A percentile compares a stretch with the other conserved stretches of the same genome.
Conservation (phyloP, 2,797 vertebrate genomes). For the Anabas testudineus region DNA sequence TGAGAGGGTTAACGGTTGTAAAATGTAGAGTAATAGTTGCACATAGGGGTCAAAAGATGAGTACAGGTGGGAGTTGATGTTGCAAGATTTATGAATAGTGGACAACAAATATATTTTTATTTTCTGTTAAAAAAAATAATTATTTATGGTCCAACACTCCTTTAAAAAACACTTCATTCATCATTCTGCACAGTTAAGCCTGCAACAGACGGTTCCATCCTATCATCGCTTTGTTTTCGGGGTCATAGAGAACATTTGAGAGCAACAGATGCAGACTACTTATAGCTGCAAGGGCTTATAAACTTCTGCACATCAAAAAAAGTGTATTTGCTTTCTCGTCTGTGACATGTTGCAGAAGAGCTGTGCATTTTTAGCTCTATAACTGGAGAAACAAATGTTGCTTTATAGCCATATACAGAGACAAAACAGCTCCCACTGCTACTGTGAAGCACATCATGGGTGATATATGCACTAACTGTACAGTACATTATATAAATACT, state of each 20-base stretch:
- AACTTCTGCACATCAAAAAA: constrained; percentile 51
- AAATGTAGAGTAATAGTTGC: constrained; percentile 26
- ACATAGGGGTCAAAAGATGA: constrained; percentile 15
- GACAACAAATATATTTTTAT: not conserved
- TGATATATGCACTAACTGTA: not conserved
- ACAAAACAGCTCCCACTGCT: constrained; percentile 14
- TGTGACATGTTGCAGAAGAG: constrained; percentile 41
- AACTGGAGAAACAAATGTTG: constrained; percentile 29
- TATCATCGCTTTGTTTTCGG: constrained; percentile 27
- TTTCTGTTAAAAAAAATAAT: not conserved
- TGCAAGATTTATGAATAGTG: constrained; percentile 11
- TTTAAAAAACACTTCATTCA: not conserved
- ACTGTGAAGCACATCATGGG: constrained; percentile 9
- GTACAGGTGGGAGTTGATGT: not conserved
- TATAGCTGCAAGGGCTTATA: constrained; percentile 36
- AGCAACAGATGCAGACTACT: constrained; percentile 42
- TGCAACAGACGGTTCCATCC: constrained; percentile 2
- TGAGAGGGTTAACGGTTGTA: constrained; percentile 2
- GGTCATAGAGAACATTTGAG: constrained; percentile 5
- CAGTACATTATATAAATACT: constrained; percentile 9
- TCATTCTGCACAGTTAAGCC: constrained; percentile 11
- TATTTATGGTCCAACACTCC: not conserved
- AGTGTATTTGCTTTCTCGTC: constrained; percentile 27
- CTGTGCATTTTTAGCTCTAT: constrained; percentile 20
- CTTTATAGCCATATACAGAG: constrained; percentile 35